Conservation (phyloP, 2,888 invertebrate species). For the Resseliella maxima region DNA sequence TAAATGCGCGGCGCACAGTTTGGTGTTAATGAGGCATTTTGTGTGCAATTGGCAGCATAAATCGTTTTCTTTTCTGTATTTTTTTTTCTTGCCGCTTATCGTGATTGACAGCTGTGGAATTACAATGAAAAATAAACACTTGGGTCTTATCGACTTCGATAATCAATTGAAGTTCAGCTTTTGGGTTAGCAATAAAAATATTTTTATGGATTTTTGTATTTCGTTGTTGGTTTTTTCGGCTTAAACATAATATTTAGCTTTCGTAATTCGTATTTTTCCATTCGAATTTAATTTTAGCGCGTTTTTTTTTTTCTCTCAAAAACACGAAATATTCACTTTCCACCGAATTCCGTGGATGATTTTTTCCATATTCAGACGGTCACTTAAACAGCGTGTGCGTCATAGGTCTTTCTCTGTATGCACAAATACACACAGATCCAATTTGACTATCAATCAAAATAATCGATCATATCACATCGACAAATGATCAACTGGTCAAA, state of each 20-base stretch:
- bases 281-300: neutral
- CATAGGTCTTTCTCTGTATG: neutral
- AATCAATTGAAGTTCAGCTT: conserved; percentile 14
- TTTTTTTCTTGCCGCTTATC: too few relatives aligned
- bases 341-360: neutral
- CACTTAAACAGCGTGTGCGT: neutral
- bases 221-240: neutral
- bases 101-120: neutral
- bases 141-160: neutral
- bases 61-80: neutral
- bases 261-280: neutral
- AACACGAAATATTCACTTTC: neutral
- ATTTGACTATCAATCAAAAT: neutral
- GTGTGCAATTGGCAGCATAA: neutral
- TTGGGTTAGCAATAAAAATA: neutral
- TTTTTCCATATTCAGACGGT: neutral
- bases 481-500: neutral
- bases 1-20: conserved; percentile 30
- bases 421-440: too few relatives aligned
- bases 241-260: neutral
- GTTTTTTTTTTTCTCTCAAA: neutral
- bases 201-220: too few relatives aligned
- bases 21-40: conserved; percentile 36
- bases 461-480: neutral
- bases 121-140: neutral